phyloP scores from a whole-genome alignment of 1,140 invertebrate species.

The Drosophila orosa region DNA sequence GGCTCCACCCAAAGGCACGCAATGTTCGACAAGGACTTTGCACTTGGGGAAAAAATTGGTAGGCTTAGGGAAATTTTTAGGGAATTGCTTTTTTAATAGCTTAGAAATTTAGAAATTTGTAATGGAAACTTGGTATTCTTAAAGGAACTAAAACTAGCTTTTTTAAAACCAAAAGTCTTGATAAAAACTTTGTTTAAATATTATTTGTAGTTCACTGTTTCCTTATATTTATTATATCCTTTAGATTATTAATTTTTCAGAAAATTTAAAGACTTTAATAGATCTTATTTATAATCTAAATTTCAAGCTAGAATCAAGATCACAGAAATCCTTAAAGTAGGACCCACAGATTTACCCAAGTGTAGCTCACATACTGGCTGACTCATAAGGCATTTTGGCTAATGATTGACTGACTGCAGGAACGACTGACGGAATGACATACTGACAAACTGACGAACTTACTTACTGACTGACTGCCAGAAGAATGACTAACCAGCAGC shows the following conservation, averaged over 20 bases:
- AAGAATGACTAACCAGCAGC: slow-evolving; percentile 55
- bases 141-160: too few relatives aligned
- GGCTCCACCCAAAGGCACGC: slow-evolving; percentile 58
- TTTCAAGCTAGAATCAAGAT: neutral
- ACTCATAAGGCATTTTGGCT: slow-evolving; percentile 66
- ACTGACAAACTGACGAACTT: slow-evolving; percentile 19
- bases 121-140: too few relatives aligned
- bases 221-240: neutral
- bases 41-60: slow-evolving; percentile 4
- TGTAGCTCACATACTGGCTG: slow-evolving; percentile 43
- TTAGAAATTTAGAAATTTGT: too few relatives aligned
- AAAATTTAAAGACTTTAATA: neutral
- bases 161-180: too few relatives aligned
- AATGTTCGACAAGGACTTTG: slow-evolving; percentile 32
- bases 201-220: too few relatives aligned
- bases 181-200: too few relatives aligned
- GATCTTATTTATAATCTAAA: neutral
- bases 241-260: neutral
- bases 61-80: too few relatives aligned
- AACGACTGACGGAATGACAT: slow-evolving; percentile 7
- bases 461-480: slow-evolving; percentile 32
- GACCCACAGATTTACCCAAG: slow-evolving; percentile 1
- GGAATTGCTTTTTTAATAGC: too few relatives aligned
- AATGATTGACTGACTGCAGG: slow-evolving; percentile 53
- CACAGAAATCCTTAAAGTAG: too few relatives aligned